Base-by-base conservation (phyloP, 2,113 vertebrate genomes). In the Pachycephala philippinensis region DNA sequence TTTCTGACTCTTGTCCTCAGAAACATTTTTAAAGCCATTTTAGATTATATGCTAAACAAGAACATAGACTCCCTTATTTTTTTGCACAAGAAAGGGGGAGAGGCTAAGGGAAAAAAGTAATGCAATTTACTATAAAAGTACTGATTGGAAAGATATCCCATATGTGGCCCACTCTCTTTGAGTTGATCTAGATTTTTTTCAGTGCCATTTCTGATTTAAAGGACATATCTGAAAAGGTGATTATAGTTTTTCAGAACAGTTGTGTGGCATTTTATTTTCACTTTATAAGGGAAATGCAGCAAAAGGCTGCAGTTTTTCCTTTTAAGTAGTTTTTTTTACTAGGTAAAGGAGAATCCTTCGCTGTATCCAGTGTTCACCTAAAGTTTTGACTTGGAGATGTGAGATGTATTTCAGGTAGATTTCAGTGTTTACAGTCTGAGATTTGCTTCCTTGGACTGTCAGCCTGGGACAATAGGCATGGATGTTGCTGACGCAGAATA, bases 371-470 rank as follows among this genome's bases (percentile, higher is more conserved):
- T 83, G 40, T 79, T 95, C 56, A 76, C 71, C 28, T 42, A 23
- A 79, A 86, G 66, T 79, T 82, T 80, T 96, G 86, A 70, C 59
- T 50, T 72, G 57, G 61, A 96, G 53, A 68, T 82, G 39, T 89
- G 95, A 94, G 92, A 66, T 94, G 30, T 84, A 80, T 96, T 96
- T 97, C 63, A 94, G 87, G 86, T 83, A 57, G 45, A 90, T 96
- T 96, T 96, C 31, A 33, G 19, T 95, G 77, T 95, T 97, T 87
- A 66, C 21, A 71, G 13, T 65, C 56, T 88, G 92, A 91, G 61
- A 80, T 93, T 93, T 95, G 16, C 52, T 89, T 89, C 79, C 84
- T 95, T 20, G 35, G 77, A 56, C 39, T 92, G 11, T 85, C 77
- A 50, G 71, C 82, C 74, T 87, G 79, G 91, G 81, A 94, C 69